Base-by-base conservation (phyloP, 1,140 invertebrate genomes). In the Rhopalosiphum padi region DNA sequence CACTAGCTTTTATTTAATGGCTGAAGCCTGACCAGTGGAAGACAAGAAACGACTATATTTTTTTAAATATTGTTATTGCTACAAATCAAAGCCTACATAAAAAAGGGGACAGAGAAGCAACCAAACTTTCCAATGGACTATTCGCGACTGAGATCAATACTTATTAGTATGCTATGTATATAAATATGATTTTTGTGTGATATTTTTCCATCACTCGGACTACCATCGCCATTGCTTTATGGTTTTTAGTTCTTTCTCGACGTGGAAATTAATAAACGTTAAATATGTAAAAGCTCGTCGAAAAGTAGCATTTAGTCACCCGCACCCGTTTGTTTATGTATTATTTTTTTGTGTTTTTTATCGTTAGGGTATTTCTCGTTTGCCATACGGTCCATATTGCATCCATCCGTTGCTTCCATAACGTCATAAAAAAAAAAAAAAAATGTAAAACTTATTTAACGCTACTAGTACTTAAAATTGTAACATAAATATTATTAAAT, bases 371-470 rank as follows among this genome's bases (percentile, higher is more conserved):
- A 87, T 30, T 25, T 46, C 9, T 41, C 37, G 46, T 46, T 43
- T 2, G 25, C 41, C 83, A 43, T 86, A 86, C 41, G 37, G 83
- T 87, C 85, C 11, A 30, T 86, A 30, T 86, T 22, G 1, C 43
- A 48, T 87, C 5, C 85, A 87, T 87, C 41, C 85, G 41, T 87
- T 87, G 30, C 85, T 87, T 48, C 85, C 30, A 46, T 48, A 87
- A 86, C 9, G 41, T 46, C 83, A 86, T 86, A 86, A 86, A 43
- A 86, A 60, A 77, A 43, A 86, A 60, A 77, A 86, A 60, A 77
- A 18, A 77, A 46, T 86, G 83, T 46, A 86, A 86, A 86, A 25
- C 41, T 46, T 86, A 48, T 30, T 87, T 87, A 46, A 87, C 43
- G 85, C 9, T 87, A 25, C n/a, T n/a, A 30, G 41, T 48, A 87